Evolutionary conservation across 2,888 invertebrate genomes (phyloP).

Genomic region (Zygaena filipendulae): DNA sequence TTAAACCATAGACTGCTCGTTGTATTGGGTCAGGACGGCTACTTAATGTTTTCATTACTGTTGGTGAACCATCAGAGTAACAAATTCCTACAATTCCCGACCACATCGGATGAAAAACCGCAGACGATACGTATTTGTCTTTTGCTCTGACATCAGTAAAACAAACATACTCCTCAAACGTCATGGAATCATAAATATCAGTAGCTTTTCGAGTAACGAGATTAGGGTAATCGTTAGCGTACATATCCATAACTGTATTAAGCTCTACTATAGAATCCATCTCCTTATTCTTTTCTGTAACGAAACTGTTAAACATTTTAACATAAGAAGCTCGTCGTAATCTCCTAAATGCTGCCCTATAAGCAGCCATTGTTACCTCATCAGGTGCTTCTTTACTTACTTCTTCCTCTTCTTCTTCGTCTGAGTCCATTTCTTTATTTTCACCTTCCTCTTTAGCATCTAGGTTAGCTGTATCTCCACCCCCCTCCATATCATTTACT

Average conservation of each 20-base stretch:
- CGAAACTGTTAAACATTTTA: conserved; percentile 37
- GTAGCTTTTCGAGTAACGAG: conserved; percentile 41
- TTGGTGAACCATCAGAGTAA: conserved; percentile 71
- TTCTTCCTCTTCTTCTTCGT: conserved; percentile 24
- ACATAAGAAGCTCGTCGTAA: conserved; percentile 49
- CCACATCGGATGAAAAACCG: conserved; percentile 78
- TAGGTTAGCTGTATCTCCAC: conserved; percentile 37
- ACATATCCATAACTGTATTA: conserved; percentile 69
- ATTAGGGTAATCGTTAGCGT: conserved; percentile 70
- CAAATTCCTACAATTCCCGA: conserved; percentile 74
- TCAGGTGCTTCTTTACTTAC: conserved; percentile 25
- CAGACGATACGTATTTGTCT: conserved; percentile 72
- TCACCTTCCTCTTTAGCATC: too few species aligned
- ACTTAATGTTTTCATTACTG: conserved; percentile 44
- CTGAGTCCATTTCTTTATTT: conserved; percentile 12
- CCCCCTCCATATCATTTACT: conserved; percentile 27
- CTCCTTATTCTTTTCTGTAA: conserved; percentile 27
- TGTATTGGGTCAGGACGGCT: conserved; percentile 55
- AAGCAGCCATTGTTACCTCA: conserved; percentile 37
- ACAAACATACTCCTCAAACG: conserved; percentile 67
- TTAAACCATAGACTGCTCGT: conserved; percentile 69
- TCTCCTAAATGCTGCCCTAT: conserved; percentile 32
- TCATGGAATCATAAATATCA: conserved; percentile 40
- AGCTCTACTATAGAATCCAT: conserved; percentile 47
- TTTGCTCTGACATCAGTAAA: conserved; percentile 75